Evolutionary conservation across 2,888 invertebrate species (phyloP), one percentile per base, ranked within the genome.

Genomic region (Pheosia tremula): DNA sequence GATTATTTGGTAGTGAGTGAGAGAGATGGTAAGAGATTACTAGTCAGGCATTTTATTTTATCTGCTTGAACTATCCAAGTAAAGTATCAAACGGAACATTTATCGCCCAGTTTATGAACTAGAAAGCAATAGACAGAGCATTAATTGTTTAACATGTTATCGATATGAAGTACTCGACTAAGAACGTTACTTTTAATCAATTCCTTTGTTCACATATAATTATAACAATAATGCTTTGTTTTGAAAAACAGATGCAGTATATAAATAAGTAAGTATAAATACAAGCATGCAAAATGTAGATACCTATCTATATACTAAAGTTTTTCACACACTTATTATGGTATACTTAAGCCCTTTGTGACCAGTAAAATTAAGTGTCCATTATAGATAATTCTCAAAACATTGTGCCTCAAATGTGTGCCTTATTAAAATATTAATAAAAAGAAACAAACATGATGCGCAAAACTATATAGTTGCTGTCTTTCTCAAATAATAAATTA

Each of bases 211-310:
- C 6, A 50, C 24, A 50, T n/a, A 49, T n/a, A 11, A 49, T 49
- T 13, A 13, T 49, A 49, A n/a, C 50, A 24, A 50, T 50, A 13
- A 50, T 50, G 50, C 50, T 8, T 50, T 50, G 50, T 50, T 50
- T 50, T 24, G 24, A 7, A 50, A 50, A 24, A 24, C 8, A 8
- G 50, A 24, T 50, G 5, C 50, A 24, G 24, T 24, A 50, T 24
- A 50, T 47, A 7, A 47, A n/a, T 47, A 47, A n/a, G 8, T 50
- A 50, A 1, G 24, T 4, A 8, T 24, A 8, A 13, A n/a, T 24
- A 7, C 8, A 24, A 50, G 24, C 13, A 49, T 13, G 49, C 24
- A 47, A 47, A n/a, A 24, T 24, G 24, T 24, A 24, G 24, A 24
- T 24, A 24, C 24, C 24, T 24, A 24, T 24, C 24, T 47, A 45